Base-by-base conservation (phyloP, 1,140 invertebrate genomes). In the Nomia melanderi region DNA sequence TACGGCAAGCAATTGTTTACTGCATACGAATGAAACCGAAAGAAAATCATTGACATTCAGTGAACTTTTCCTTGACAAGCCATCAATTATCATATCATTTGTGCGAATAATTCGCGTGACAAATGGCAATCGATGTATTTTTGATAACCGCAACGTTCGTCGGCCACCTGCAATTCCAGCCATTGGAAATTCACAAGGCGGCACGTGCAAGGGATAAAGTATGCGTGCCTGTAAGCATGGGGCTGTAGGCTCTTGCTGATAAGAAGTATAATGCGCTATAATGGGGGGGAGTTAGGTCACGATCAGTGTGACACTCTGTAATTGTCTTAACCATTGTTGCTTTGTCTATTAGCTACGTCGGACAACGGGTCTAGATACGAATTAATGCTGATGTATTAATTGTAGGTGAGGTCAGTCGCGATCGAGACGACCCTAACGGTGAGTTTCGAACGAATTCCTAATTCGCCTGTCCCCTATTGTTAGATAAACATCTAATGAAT, bases 351-450 rank as follows among this genome's bases (percentile, higher is more conserved):
- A 78, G 44, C 41, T 53, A 63, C 8, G 17, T 14, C 27, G 31
- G 59, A 67, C 67, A 20, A 57, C 29, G 47, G 39, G 27, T 25
- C 65, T 50, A 67, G 47, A 60, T 66, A 57, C 23, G 27, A 75
- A 72, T 81, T 85, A 84, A 84, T 74, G 25, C n/a, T 29, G 27
- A 54, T 72, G 47, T 78, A 71, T 79, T 41, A 20, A 73, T 85
- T 85, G 92, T 93, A 94, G 94, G 93, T 94, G 93, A 94, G 86
- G 92, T 93, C 87, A 93, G 91, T 89, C 92, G 93, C 53, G 91
- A 93, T 84, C 93, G 93, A 89, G 93, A 94, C 36, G 93, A 94
- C 89, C 87, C 93, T 74, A 93, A 93, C 86, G 91, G 94, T 94
- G 92, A 94, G 92, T 74, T 39, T 65, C 29, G 29, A 44, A 41